Base-by-base conservation (phyloP, 1,140 invertebrate genomes). In the Vanessa tameamea region DNA sequence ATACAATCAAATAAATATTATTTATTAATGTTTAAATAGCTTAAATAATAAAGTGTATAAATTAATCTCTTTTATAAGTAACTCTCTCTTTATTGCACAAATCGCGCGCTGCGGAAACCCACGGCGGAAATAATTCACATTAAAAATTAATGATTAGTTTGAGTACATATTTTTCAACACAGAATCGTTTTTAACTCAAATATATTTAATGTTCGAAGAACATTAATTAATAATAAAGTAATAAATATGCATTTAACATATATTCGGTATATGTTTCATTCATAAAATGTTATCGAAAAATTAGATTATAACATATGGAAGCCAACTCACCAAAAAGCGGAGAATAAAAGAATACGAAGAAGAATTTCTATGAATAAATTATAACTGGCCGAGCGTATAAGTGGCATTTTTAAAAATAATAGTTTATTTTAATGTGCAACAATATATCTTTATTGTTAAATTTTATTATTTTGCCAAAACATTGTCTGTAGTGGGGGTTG, bases 301-400 rank as follows among this genome's bases (percentile, higher is more conserved):
- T 50, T 71, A 23, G 59, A 74, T 68, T 37, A 64, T 20, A 82
- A 77, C 84, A 89, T 89, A 91, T 87, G 85, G 75, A 57, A 12
- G 4, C 14, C 12, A 55, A 78, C 85, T 89, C 85, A 92, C 90
- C 90, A 91, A 80, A 91, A 92, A 61, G 84, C 79, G 23, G 89
- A 87, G 12, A 92, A 37, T 53, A 92, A 78, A 12, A 76, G 67
- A 7, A 92, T 84, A 8, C 90, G 80, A 47, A 92, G 72, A 15
- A 87, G 63, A n/a, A 92, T 89, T 75, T 92, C 90, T n/a, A 90
- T 73, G 57, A 91, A 88, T 72, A 92, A 82, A 78, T 84, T 89
- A 63, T 87, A 87, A 76, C 81, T 92, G 5, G 87, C 87, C 0
- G 90, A 91, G 71, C 90, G 86, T 82, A 92, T 87, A 31, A 92